Conservation (phyloP, 2,797 vertebrate genomes). For the Mastacembelus armatus region DNA sequence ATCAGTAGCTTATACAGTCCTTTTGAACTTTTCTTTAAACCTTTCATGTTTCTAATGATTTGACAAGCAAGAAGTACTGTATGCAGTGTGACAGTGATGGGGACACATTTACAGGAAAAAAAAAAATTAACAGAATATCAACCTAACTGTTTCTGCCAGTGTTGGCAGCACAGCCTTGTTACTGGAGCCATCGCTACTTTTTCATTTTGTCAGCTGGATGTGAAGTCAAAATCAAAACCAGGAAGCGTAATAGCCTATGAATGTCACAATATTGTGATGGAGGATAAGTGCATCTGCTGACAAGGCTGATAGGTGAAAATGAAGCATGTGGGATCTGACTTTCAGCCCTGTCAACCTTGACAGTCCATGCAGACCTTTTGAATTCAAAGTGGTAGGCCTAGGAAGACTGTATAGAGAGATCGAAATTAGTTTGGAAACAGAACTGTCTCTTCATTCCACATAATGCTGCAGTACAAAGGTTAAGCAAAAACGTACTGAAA, state of each 20-base stretch:
- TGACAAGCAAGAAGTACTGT: conserved; percentile 5
- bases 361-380: conserved; percentile 71
- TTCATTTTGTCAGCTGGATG: conserved; percentile 17
- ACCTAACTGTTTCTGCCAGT: background rate
- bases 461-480: conserved; percentile 62
- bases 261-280: conserved; percentile 22
- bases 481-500: conserved; percentile 58
- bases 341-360: conserved; percentile 69
- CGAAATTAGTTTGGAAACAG: conserved; percentile 45
- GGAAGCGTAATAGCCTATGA: background rate
- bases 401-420: conserved; percentile 28
- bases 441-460: conserved; percentile 51
- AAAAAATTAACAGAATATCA: conserved; percentile 7
- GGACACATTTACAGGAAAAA: conserved; percentile 23
- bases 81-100: background rate
- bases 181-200: background rate
- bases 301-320: conserved; percentile 54
- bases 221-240: background rate
- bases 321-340: conserved; percentile 53
- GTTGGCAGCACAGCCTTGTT: background rate
- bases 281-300: conserved; percentile 18
- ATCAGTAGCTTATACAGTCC: conserved; percentile 10
- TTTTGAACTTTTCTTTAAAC: conserved; percentile 30
- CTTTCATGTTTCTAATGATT: conserved; percentile 18
- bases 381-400: conserved; percentile 56